Percentiles rank a stretch among this genome's conserved stretches.
These are phyloP conservation scores for Tubulanus polymorphus DNA, from an alignment of 2,888 invertebrate species.

Conservation along the genomic window DNA sequence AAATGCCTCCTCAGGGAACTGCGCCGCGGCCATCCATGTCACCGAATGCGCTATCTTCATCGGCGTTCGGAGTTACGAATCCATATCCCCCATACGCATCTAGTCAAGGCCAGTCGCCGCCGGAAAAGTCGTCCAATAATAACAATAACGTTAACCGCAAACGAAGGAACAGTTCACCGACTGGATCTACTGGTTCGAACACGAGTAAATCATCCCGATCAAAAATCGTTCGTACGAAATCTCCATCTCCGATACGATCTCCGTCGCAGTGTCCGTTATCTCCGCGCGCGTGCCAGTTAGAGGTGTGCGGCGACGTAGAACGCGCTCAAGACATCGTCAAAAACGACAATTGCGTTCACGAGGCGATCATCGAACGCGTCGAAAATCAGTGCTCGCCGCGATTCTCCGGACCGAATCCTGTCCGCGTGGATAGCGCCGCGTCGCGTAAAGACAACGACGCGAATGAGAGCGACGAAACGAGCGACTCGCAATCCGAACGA, in stretches of 20 bases:
- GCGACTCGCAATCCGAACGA: too few relatives aligned
- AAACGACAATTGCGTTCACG: conserved; percentile 23
- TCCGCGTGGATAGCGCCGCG: too few relatives aligned
- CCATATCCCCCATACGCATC: neutral
- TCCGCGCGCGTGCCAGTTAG: conserved; percentile 20
- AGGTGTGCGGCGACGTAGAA: conserved; percentile 29
- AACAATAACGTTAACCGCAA: neutral
- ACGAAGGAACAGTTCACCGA: neutral
- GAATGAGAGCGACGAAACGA: too few relatives aligned
- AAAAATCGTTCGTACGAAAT: neutral
- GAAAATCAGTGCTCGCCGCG: conserved; percentile 27
- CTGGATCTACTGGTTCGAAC: too few relatives aligned
- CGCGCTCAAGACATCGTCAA: conserved; percentile 24
- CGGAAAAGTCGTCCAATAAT: too few relatives aligned
- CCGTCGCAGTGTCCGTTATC: too few relatives aligned
- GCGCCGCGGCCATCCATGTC: neutral
- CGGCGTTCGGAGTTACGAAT: neutral
- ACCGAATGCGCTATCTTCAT: neutral
- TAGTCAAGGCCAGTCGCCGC: neutral
- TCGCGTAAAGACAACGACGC: too few relatives aligned
- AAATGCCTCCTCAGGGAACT: neutral
- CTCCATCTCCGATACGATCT: conserved; percentile 4
- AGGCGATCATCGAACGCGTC: conserved; percentile 30
- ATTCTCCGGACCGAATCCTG: too few relatives aligned
- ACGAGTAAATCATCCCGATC: neutral